Conservation (phyloP, 1,140 invertebrate species). For the Macrotrachela quadricornifera region DNA sequence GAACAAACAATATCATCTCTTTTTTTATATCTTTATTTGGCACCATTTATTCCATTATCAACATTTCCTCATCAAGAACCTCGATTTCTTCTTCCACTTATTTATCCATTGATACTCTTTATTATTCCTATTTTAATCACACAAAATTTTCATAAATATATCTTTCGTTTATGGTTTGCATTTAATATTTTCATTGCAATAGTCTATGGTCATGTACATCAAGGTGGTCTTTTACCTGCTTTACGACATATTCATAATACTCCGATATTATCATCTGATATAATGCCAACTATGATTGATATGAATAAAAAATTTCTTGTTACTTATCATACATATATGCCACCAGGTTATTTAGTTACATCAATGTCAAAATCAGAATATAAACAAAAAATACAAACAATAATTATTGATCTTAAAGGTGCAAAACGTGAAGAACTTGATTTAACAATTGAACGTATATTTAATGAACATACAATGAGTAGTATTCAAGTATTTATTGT, state of each 20-base stretch:
- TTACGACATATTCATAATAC: slow-evolving; percentile 46
- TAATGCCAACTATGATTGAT: slow-evolving; percentile 33
- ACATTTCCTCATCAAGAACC: slow-evolving; percentile 73
- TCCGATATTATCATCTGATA: slow-evolving; percentile 31
- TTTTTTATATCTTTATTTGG: slow-evolving; percentile 30
- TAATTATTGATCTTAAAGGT: too few relatives aligned
- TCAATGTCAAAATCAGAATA: too few relatives aligned
- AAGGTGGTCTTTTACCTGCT: slow-evolving; percentile 52
- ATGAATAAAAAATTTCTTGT: slow-evolving; percentile 22
- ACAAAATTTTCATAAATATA: slow-evolving; percentile 17
- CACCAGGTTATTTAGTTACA: slow-evolving; percentile 49
- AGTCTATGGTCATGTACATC: slow-evolving; percentile 66
- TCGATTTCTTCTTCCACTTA: slow-evolving; percentile 58
- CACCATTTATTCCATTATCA: slow-evolving; percentile 51
- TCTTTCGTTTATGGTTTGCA: slow-evolving; percentile 44
- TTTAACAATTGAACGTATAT: too few relatives aligned
- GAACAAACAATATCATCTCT: background rate
- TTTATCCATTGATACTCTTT: slow-evolving; percentile 53
- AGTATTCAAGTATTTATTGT: too few relatives aligned
- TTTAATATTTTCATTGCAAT: slow-evolving; percentile 45
- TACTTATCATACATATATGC: slow-evolving; percentile 58
- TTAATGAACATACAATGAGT: too few relatives aligned
- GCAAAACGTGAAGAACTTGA: too few relatives aligned
- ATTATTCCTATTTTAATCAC: slow-evolving; percentile 48
- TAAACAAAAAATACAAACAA: too few relatives aligned